Evolutionary conservation across 2,113 vertebrate genomes (phyloP).

Genomic region (Sylvicapra grimmia): DNA sequence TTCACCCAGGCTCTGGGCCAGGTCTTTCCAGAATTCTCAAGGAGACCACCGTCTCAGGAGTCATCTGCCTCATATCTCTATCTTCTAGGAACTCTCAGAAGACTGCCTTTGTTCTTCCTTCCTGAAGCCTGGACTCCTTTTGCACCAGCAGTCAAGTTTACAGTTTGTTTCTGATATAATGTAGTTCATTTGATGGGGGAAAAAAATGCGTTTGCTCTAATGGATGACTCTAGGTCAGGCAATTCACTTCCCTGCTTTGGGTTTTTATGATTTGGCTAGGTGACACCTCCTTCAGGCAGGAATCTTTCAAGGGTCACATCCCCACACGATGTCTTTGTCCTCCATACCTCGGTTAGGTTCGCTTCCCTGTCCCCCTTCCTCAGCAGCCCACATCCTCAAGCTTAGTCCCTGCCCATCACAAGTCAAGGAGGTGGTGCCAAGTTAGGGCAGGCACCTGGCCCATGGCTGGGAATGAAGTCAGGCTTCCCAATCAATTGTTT

Average conservation of each 20-base stretch:
- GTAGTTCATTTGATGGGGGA: neutral
- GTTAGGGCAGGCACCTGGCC: neutral
- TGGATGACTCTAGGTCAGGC: neutral
- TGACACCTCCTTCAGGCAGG: neutral
- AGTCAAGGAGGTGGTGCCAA: neutral
- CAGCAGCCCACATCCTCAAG: neutral
- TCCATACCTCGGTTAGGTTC: neutral
- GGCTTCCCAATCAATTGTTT: neutral
- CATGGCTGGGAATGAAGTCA: neutral
- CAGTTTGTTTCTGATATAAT: neutral
- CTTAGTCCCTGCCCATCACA: neutral
- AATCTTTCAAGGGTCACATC: neutral
- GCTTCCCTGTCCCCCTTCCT: neutral
- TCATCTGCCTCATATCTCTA: neutral
- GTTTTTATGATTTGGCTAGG: neutral
- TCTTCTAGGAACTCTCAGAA: neutral
- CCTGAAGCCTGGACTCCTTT: neutral
- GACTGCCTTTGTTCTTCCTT: neutral
- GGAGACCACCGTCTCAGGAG: neutral
- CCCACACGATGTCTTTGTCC: neutral
- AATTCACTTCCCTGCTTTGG: neutral
- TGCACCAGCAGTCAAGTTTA: neutral
- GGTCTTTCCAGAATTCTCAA: neutral
- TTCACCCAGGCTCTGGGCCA: neutral
- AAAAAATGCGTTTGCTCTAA: neutral